Conservation (phyloP, 2,113 vertebrate species). For the Empidonax traillii region DNA sequence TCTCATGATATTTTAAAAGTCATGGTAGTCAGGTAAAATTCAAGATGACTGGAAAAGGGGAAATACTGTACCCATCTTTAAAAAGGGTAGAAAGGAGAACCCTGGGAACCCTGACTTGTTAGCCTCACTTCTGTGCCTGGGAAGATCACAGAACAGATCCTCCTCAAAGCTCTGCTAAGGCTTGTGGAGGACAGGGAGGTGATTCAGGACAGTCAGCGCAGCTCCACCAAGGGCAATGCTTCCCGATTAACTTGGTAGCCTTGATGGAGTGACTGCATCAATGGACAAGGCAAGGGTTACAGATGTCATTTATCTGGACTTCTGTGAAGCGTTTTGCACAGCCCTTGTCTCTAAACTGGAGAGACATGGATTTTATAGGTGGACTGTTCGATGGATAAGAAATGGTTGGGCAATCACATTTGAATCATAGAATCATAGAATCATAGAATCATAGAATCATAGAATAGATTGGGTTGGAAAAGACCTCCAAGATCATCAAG, state of each 20-base stretch:
- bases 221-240: background rate
- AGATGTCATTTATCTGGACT: background rate
- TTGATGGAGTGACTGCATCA: background rate
- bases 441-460: too few relatives aligned
- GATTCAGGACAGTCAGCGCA: background rate
- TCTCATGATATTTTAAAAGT: background rate
- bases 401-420: background rate
- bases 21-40: background rate
- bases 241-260: background rate
- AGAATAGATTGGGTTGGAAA: too few relatives aligned
- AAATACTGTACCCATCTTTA: background rate
- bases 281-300: background rate
- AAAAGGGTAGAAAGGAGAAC: background rate
- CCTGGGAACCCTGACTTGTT: background rate
- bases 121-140: background rate
- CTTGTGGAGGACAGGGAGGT: background rate
- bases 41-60: background rate
- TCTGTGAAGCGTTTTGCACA: background rate
- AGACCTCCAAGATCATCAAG: too few relatives aligned
- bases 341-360: background rate
- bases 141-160: background rate
- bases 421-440: background rate
- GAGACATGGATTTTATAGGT: background rate
- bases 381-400: background rate
- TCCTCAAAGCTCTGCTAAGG: background rate